Evolutionary conservation across 1,140 invertebrate species (phyloP).

Genomic region (Euwallacea similis): DNA sequence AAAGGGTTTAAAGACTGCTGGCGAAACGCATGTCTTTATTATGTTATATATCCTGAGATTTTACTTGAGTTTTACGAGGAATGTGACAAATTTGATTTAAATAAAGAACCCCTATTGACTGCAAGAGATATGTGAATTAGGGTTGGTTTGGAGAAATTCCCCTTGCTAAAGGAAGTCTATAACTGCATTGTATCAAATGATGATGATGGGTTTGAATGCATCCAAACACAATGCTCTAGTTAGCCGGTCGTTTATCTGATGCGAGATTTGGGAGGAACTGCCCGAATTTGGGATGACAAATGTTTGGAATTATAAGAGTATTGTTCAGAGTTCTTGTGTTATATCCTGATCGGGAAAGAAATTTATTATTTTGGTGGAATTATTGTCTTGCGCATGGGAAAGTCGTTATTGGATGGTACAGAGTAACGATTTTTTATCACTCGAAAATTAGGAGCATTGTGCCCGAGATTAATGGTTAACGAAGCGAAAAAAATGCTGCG

Average conservation of each 20-base stretch:
- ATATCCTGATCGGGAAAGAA: not conserved
- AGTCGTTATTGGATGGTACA: too few relatives aligned
- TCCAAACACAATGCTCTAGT: not conserved
- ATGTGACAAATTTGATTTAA: too few relatives aligned
- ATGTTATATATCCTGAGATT: not conserved
- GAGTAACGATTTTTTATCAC: too few relatives aligned
- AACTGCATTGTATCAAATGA: not conserved
- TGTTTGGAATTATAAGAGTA: not conserved
- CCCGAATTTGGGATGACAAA: not conserved
- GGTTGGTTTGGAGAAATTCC: not conserved
- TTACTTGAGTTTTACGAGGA: too few relatives aligned
- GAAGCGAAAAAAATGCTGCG: too few relatives aligned
- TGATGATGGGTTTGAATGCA: conserved; percentile 3
- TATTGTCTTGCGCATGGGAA: too few relatives aligned
- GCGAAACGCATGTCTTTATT: not conserved
- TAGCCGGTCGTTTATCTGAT: not conserved
- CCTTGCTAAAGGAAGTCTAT: not conserved
- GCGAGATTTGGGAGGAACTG: not conserved
- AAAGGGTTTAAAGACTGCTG: conserved; percentile 1
- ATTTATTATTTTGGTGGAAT: not conserved
- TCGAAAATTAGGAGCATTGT: too few relatives aligned
- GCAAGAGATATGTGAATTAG: too few relatives aligned
- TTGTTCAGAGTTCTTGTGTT: not conserved
- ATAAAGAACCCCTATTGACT: too few relatives aligned
- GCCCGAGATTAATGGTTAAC: too few relatives aligned